These are phyloP conservation scores for Sebastes itinus DNA, from an alignment of 2,797 vertebrate species.

Conservation along the genomic window DNA sequence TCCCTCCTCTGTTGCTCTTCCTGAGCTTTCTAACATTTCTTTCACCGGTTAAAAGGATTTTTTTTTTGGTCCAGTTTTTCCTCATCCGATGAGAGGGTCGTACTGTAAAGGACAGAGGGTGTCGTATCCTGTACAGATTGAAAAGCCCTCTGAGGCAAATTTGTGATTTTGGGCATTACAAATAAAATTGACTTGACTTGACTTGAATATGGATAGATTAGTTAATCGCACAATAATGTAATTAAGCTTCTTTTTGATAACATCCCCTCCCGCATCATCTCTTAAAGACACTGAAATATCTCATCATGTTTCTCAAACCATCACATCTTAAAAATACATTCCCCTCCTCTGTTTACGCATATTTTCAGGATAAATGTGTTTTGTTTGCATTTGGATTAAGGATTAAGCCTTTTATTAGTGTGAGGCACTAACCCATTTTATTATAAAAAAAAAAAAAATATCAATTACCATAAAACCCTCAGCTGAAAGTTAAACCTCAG, in stretches of 20 bases:
- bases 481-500: slow-evolving; percentile 45
- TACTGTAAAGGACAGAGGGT: no score
- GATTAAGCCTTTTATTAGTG: slow-evolving; percentile 21
- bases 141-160: no score
- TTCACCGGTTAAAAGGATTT: no score
- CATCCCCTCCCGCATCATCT: not conserved
- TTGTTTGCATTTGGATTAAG: slow-evolving; percentile 35
- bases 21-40: no score
- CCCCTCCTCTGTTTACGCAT: not conserved
- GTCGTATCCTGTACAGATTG: no score
- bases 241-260: not conserved
- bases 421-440: slow-evolving; percentile 1
- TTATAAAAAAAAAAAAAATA: not conserved
- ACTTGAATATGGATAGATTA: not conserved
- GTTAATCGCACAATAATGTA: not conserved
- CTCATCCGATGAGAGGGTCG: no score
- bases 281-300: not conserved
- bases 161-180: no score
- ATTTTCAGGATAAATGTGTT: slow-evolving; percentile 7
- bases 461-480: slow-evolving; percentile 43
- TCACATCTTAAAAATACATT: not conserved
- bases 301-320: not conserved
- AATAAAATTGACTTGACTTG: no score
- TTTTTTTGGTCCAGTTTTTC: no score
- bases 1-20: no score